Evolutionary conservation across 2,888 invertebrate genomes (phyloP), one percentile per base, ranked within the genome.

Genomic region (Mesorhabditis sp.): DNA sequence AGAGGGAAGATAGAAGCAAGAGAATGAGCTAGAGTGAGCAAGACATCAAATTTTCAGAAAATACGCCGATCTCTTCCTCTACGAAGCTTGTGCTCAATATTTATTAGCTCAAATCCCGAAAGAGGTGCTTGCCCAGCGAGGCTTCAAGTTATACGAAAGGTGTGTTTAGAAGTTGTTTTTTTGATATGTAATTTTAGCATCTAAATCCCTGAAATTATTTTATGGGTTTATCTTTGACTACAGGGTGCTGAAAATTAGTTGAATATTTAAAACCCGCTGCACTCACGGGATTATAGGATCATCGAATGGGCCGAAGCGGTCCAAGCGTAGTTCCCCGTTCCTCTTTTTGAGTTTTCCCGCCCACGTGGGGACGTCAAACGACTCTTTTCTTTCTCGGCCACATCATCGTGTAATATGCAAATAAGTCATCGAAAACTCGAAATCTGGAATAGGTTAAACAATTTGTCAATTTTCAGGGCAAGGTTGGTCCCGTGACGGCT

Each of bases 61-160:
- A 50, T 50, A 50, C n/a, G 58, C 58, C n/a, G 10, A 50, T 2
- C 58, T 50, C 7, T 50, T 50, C 58, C 58, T 10, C 10, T 50
- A 50, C n/a, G 58, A 50, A n/a, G 58, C 58, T 50, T 50, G 58
- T 50, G 58, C 58, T 50, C 58, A 50, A 50, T 50, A 50, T 50
- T 50, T 50, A 50, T n/a, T 50, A 10, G 7, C 58, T 13, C 58
- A 13, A n/a, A 10, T 50, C n/a, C 58, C 58, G 10, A n/a, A 50
- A 50, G n/a, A n/a, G 2, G 58, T 13, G n/a, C 58, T 50, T 0
- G 2, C 7, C 2, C 7, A 50, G 58, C 1, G 58, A n/a, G 58
- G 58, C 7, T 50, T 50, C 2, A 10, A 50, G 7, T n/a, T 50
- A 13, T 50, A 13, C 58, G 10, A 50, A 50, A 50, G 58, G 58